phyloP scores from a whole-genome alignment of 2,113 vertebrate genomes.

The Pituophis catenifer region DNA sequence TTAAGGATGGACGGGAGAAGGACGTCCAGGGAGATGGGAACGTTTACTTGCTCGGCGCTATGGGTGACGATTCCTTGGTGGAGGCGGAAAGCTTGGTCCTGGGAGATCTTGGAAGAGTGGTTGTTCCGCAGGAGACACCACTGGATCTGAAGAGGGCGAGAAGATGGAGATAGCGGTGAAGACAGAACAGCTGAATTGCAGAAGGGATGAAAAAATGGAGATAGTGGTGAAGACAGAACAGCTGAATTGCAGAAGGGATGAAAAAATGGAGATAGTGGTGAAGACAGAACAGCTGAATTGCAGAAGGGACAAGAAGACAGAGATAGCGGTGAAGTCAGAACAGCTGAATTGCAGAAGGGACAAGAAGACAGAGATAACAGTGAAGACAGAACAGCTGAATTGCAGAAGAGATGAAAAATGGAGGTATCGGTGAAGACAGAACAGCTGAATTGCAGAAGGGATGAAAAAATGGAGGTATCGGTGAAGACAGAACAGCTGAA shows the following conservation, averaged over 20 bases:
- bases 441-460: neutral
- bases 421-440: fast-evolving
- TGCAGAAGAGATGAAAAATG: no score
- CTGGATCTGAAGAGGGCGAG: conserved; percentile 76
- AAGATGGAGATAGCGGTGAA: neutral
- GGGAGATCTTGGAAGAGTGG: conserved; percentile 85
- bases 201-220: no score
- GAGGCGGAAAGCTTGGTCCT: conserved; percentile 87
- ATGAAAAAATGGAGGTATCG: fast-evolving
- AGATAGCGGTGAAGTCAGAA: no score
- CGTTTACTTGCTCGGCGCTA: conserved; percentile 83
- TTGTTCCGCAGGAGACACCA: conserved; percentile 87
- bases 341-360: neutral
- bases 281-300: neutral
- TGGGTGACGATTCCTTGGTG: conserved; percentile 90
- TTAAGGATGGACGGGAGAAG: neutral
- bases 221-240: no score
- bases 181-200: neutral
- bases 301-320: no score
- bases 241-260: no score
- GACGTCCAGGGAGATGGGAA: conserved; percentile 38
- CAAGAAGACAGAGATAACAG: neutral
- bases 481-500: neutral
- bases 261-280: neutral
- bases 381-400: neutral